These are phyloP conservation scores for Noctua janthina DNA, from an alignment of 2,888 invertebrate species.

Conservation along the genomic window DNA sequence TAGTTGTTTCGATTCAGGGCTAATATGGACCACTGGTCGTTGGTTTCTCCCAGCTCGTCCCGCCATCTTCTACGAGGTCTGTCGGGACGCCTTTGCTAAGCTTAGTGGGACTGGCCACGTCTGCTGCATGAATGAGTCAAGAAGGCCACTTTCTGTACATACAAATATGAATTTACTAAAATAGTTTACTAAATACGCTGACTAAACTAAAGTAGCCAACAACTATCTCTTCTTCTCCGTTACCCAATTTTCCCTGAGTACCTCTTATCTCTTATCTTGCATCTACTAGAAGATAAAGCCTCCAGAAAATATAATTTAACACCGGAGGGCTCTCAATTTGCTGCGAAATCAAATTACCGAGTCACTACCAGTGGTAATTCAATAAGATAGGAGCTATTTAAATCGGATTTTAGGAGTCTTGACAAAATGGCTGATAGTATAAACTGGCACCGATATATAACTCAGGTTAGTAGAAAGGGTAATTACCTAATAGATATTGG, in stretches of 20 bases:
- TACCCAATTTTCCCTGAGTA: slow-evolving; percentile 59
- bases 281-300: slow-evolving; percentile 41
- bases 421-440: not conserved
- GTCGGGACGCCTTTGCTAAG: no score
- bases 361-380: slow-evolving; percentile 52
- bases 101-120: no score
- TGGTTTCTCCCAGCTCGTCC: no score
- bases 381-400: slow-evolving; percentile 50
- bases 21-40: no score
- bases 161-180: not conserved
- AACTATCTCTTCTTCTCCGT: slow-evolving; percentile 8
- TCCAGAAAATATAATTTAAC: slow-evolving; percentile 62
- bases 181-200: not conserved
- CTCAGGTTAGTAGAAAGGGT: not conserved
- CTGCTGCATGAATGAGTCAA: no score
- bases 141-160: no score
- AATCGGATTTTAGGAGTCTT: slow-evolving; percentile 32
- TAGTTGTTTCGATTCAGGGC: no score
- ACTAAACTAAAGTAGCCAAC: no score
- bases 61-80: no score
- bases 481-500: not conserved
- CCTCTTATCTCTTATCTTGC: slow-evolving; percentile 25
- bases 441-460: not conserved
- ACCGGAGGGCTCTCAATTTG: slow-evolving; percentile 54
- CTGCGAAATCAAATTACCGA: slow-evolving; percentile 58